Percentiles rank a stretch among this genome's conserved stretches.
These are phyloP conservation scores for Argyrosomus regius DNA, from an alignment of 2,797 vertebrate species.

Conservation along the genomic window DNA sequence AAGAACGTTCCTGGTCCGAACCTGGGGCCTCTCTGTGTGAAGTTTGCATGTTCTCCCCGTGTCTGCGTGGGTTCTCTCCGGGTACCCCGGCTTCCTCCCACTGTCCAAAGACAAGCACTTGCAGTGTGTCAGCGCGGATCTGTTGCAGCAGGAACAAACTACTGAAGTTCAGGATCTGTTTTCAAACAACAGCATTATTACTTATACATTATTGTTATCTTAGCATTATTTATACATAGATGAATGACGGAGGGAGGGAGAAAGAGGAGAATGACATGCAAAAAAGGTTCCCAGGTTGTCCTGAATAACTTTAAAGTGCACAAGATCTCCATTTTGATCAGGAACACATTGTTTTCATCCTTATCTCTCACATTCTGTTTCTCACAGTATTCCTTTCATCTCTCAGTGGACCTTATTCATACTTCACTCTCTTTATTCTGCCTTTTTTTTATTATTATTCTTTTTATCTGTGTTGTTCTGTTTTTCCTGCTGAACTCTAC, in stretches of 20 bases:
- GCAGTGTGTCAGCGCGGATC: too few relatives aligned
- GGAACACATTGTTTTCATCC: not conserved
- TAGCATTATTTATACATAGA: not conserved
- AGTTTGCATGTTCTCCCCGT: too few relatives aligned
- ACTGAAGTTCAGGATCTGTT: not conserved
- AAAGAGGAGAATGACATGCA: not conserved
- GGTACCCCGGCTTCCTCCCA: too few relatives aligned
- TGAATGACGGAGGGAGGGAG: not conserved
- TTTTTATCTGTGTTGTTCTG: slow-evolving; percentile 48
- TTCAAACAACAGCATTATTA: not conserved
- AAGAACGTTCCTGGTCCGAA: too few relatives aligned
- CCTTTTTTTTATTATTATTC: slow-evolving; percentile 80
- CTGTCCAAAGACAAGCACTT: too few relatives aligned
- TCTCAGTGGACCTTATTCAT: not conserved
- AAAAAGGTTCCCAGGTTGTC: not conserved
- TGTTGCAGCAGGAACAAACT: not conserved
- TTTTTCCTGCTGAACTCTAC: slow-evolving; percentile 49
- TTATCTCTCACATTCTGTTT: not conserved
- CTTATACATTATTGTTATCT: not conserved
- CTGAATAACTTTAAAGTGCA: not conserved
- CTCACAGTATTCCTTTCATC: slow-evolving; percentile 26
- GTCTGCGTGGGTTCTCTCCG: too few relatives aligned
- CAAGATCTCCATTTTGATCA: not conserved
- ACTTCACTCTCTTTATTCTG: slow-evolving; percentile 70
- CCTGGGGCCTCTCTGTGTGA: too few relatives aligned